Base-by-base conservation (phyloP, 2,888 invertebrate genomes). In the Sesia apiformis region DNA sequence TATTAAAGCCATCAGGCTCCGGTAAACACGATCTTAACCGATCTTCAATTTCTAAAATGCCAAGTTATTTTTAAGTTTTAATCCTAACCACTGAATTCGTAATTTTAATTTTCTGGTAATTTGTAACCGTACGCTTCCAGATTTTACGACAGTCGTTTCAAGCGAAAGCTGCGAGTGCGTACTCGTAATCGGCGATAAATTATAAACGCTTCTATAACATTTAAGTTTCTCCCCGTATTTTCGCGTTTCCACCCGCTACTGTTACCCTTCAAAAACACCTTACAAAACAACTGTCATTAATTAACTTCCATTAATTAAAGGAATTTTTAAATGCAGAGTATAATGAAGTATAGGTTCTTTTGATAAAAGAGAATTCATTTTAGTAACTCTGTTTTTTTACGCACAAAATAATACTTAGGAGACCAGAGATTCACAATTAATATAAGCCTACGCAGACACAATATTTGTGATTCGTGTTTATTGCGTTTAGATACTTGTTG, bases 131-230 rank as follows among this genome's bases (percentile, higher is more conserved):
- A 60, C 51, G 54, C 63, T 65, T 66, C 67, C 69, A 66, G 65
- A 72, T 74, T 76, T 76, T 70, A 75, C 69, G 74, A 67, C 63
- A 66, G 64, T 65, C 63, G 65, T 69, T 71, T 62, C 66, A 58
- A 63, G 65, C 64, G 66, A 70, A 65, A 66, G 66, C 66, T 65
- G 60, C 67, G 67, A 64, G 66, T 66, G 70, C 69, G 69, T 69
- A 67, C 66, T 72, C 67, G 62, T 70, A 73, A 73, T 71, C 69
- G 68, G 60, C 72, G 61, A 67, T 73, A 74, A 70, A 69, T 70
- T 70, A 72, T 70, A 71, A 72, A 72, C 63, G 65, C 59, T 62
- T 71, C 67, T 65, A 66, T 65, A 69, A 66, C 64, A 61, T 63
- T 68, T 64, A 66, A 72, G 66, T 71, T 70, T 64, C 59, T 61